These are phyloP conservation scores for Frankliniella intonsa DNA, from an alignment of 2,888 invertebrate species.

Conservation along the genomic window DNA sequence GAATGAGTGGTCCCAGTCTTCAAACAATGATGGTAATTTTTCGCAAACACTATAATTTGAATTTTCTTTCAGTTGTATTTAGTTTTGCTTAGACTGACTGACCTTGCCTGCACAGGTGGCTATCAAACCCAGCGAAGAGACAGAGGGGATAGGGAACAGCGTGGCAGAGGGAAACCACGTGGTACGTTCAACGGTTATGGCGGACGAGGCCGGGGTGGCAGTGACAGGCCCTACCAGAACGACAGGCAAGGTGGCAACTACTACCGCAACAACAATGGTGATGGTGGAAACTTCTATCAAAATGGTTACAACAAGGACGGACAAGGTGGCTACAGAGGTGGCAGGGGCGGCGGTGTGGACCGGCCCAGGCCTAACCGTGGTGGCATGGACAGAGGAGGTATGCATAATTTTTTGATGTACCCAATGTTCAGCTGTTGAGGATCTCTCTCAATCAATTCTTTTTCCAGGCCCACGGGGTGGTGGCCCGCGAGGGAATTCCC, in stretches of 20 bases:
- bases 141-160: not conserved
- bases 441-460: not conserved
- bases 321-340: not conserved
- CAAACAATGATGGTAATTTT: not conserved
- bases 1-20: not conserved
- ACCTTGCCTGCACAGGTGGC: not conserved
- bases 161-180: not conserved
- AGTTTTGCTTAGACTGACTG: not conserved
- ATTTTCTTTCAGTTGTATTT: no score
- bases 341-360: not conserved
- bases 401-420: not conserved
- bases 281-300: slow-evolving; percentile 2
- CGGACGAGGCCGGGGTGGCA: not conserved
- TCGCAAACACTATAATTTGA: not conserved
- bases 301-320: slow-evolving; percentile 15
- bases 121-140: slow-evolving; percentile 6
- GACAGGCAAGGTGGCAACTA: not conserved
- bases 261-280: not conserved
- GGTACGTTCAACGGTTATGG: not conserved
- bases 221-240: slow-evolving; percentile 10
- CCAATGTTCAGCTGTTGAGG: not conserved
- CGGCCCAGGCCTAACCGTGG: no score
- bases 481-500: not conserved
- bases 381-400: not conserved
- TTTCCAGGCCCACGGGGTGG: not conserved